Base-by-base conservation (phyloP, 2,797 vertebrate species). In the Alosa sapidissima region DNA sequence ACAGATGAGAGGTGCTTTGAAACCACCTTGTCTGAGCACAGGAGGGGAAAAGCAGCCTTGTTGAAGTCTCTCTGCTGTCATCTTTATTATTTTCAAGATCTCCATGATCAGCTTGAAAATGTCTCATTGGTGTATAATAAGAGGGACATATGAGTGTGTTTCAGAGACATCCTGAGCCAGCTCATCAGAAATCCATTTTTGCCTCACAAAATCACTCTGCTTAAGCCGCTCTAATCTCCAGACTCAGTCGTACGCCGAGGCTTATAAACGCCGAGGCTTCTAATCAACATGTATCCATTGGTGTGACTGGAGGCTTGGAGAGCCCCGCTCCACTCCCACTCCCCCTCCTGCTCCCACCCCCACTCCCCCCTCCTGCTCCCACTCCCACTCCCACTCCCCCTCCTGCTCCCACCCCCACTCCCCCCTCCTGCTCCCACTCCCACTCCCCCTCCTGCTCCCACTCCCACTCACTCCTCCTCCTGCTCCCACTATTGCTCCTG, bases 151-250 rank as follows among this genome's bases (percentile, higher is more conserved):
- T 47, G 41, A 36, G 65, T 3, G 19, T 36, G 19, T 16, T 78
- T 78, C 5, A 47, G 41, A 78, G 16, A 47, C 21, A 19, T 14
- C 16, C 36, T 41, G 45, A 36, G 36, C 41, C 1, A 21, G 14
- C 72, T 47, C 36, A 47, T 78, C 72, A 78, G 14, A 78, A 47
- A 47, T 47, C 16, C 41, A 47, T 78, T 78, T 78, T 78, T 78
- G 41, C 47, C 14, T 19, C 16, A 75, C 68, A 5, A 78, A n/a
- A 78, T 78, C 19, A 19, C 72, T 19, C 41, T n/a, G 36, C 72
- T 78, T 78, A 78, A 47, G 72, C 36, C 5, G 0, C 1, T 16
- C 41, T 78, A 78, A 78, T 78, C 72, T 78, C 7, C 16, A 21
- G 72, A 45, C 41, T 78, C 41, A 47, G 72, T 16, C 72, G 19